Evolutionary conservation across 2,797 vertebrate genomes (phyloP), one percentile per base, ranked within the genome.

Genomic region (Tokudaia muenninki): DNA sequence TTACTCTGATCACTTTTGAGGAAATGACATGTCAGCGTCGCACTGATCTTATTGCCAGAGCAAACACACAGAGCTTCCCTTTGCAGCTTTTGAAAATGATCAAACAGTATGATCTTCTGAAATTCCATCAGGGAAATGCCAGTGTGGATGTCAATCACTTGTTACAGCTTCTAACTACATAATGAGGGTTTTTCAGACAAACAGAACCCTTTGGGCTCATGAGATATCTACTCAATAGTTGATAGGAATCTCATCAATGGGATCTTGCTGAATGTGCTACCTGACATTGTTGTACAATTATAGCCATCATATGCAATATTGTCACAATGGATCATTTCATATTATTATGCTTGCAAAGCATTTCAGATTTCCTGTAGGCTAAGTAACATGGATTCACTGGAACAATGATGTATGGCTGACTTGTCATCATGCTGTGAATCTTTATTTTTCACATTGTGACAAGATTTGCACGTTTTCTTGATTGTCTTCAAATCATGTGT

Each of bases 141-240:
- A 72, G 19, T 82, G 80, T 0, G 0, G 96, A 91, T 92, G 89
- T 96, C 98, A 98, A 98, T 98, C 95, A 97, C 63, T 61, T 31
- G 75, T 77, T 87, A 87, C 50, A 93, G 91, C 16, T 87, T 87
- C 29, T 34, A 52, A 57, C 26, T 86, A 94, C 57, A 75, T 12
- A 74, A 84, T 96, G 75, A 37, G 67, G 4, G 41, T 70, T 80
- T 94, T 79, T 83, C 59, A 91, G 50, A 61, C 79, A 83, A 88
- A n/a, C 63, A 16, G 34, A 14, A 44, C 1, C 47, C 14, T 41
- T 77, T 67, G 26, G 31, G 29, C 41, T 31, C 47, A 86, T 22
- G 12, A 78, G 1, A 84, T 74, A 80, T 79, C 11, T 70, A 80
- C 67, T 94, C 44, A 80, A 89, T 70, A 67, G 83, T 70, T 86